Base-by-base conservation (phyloP, 2,797 vertebrate species). In the Toxotes lorentzi region DNA sequence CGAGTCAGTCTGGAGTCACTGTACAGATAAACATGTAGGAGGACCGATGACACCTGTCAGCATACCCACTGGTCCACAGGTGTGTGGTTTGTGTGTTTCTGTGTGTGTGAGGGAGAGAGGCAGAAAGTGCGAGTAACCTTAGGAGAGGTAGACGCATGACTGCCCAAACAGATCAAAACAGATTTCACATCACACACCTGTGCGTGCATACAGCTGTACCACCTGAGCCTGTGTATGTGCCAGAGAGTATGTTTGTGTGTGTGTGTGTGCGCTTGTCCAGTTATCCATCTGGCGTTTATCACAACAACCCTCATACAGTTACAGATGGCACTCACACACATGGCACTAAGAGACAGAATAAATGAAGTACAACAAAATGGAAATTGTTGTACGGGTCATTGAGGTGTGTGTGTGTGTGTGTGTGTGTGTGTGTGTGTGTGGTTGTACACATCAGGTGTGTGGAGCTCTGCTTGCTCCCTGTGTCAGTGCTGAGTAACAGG, bases 131-230 rank as follows among this genome's bases (percentile, higher is more conserved):
- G 17, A 32, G 85, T 57, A 80, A 86, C 83, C 60, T 88, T 57
- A 81, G 80, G 35, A 83, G 80, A 70, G 53, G 54, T 80, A 76
- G 74, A 88, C 6, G 82, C 89, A 90, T 92, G 84, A 83, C 63
- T 88, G 84, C 60, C 70, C 78, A 86, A 79, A 83, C 75, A 75
- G 54, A 91, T 83, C 85, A 86, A 90, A 93, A 89, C 89, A 88
- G 60, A 86, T 84, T 64, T 74, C 38, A 78, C 78, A 84, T 74
- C 47, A 78, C 83, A 88, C 90, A 92, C 89, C 86, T 88, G 88
- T 71, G 79, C 53, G 73, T 74, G 58, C 17, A 47, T n/a, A 73
- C 76, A 70, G 72, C 51, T 54, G 38, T 65, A 41, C 77, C 35
- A 43, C 38, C 35, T 71, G 21, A 66, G 45, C 24, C 48, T 27